Evolutionary conservation across 2,888 invertebrate genomes (phyloP).

Genomic region (Eucera pruinosa): DNA sequence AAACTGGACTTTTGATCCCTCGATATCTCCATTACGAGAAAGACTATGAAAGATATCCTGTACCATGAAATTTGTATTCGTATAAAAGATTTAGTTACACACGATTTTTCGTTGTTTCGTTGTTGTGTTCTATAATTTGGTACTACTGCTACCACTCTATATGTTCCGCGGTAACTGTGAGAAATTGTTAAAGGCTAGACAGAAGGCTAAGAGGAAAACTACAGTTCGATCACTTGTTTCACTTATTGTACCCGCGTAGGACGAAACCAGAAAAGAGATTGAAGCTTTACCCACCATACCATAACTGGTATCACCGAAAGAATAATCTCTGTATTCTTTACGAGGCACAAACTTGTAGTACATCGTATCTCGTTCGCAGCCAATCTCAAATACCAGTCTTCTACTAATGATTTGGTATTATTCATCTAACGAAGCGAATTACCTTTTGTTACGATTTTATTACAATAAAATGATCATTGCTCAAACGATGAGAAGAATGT

Average conservation of each 20-base stretch:
- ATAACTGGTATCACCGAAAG: conserved; percentile 27
- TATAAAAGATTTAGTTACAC: conserved; percentile 45
- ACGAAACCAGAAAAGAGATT: conserved; percentile 6
- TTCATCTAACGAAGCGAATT: neutral
- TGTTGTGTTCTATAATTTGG: conserved; percentile 37
- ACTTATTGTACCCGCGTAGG: conserved; percentile 19
- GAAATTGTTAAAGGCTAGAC: conserved; percentile 34
- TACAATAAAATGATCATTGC: neutral
- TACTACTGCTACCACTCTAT: conserved; percentile 21
- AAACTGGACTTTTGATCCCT: conserved; percentile 33
- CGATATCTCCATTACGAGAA: conserved; percentile 58
- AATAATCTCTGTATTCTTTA: conserved; percentile 14
- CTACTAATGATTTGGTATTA: neutral
- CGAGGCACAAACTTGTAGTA: conserved; percentile 24
- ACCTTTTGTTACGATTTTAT: conserved; percentile 29
- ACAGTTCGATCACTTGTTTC: conserved; percentile 37
- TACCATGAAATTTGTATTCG: conserved; percentile 57
- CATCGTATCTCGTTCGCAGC: conserved; percentile 38
- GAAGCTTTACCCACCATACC: conserved; percentile 25
- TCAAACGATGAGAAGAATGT: neutral
- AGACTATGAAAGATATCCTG: conserved; percentile 20
- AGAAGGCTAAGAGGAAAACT: neutral
- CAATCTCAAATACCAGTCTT: conserved; percentile 14
- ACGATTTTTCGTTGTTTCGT: conserved; percentile 41
- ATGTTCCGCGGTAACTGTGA: conserved; percentile 43